Conservation (phyloP, 2,113 vertebrate genomes). For the Myiopsitta monachus region DNA sequence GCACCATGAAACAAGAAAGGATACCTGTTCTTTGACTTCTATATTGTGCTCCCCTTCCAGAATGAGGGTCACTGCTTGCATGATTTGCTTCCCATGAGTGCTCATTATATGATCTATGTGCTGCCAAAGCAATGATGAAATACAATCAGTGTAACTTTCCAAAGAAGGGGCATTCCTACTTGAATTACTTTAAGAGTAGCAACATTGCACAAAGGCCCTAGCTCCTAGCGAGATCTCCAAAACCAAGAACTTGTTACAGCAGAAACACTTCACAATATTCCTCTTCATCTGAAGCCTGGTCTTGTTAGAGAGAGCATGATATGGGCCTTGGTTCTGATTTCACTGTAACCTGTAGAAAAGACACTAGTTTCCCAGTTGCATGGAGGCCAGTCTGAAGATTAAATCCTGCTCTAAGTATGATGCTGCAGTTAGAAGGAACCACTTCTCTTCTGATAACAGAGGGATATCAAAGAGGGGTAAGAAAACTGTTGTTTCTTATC, state of each 20-base stretch:
- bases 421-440: background rate
- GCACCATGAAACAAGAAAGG: background rate
- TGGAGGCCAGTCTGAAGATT: background rate
- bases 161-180: background rate
- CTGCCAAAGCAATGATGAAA: slow-evolving; percentile 76
- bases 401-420: background rate
- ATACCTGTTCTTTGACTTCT: slow-evolving; percentile 98
- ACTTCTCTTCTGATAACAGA: background rate
- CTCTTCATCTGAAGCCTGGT: background rate
- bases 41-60: slow-evolving; percentile 95
- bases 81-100: slow-evolving; percentile 96
- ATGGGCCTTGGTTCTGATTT: background rate
- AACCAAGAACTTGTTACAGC: background rate
- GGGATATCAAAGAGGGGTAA: background rate
- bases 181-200: background rate
- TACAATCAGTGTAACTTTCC: slow-evolving; percentile 5
- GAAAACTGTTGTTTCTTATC: background rate
- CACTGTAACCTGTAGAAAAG: background rate
- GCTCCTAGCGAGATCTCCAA: background rate
- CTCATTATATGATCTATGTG: slow-evolving; percentile 99
- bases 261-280: background rate
- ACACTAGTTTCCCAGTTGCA: background rate
- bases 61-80: slow-evolving; percentile 98
- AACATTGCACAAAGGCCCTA: background rate
- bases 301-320: background rate